Evolutionary conservation across 2,797 vertebrate species (phyloP), one percentile per base, ranked within the genome.

Genomic region (Gouania willdenowi): DNA sequence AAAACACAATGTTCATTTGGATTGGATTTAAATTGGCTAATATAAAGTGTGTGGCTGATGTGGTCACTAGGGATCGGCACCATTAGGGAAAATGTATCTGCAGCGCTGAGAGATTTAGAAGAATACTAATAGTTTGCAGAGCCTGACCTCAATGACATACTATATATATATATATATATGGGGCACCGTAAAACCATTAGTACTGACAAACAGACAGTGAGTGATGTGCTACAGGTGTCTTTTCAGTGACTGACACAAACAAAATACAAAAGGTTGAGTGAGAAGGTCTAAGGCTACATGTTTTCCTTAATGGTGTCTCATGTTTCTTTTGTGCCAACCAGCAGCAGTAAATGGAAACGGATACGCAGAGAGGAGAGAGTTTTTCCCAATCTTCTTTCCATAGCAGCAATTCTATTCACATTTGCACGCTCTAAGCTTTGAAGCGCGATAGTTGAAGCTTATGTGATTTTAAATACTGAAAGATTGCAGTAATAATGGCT

Each of bases 361-460:
- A 17, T 17, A 41, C 42, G 10, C 6, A 14, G 20, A 41, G 50
- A n/a, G n/a, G n/a, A n/a, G n/a, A n/a, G n/a, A n/a, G n/a, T n/a
- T n/a, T n/a, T n/a, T n/a, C n/a, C n/a, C n/a, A n/a, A n/a, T n/a
- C n/a, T n/a, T n/a, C n/a, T 34, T 47, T 35, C n/a, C n/a, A n/a
- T n/a, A 27, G 16, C 28, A 17, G n/a, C 24, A 5, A 8, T 23
- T 53, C 26, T 57, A 13, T 35, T 24, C 1, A 24, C 30, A 29
- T 48, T 41, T 61, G 46, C 23, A 54, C 55, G 61, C 39, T 68
- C 64, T 63, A 41, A 61, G 34, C 35, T 48, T 17, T 46, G 30
- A 66, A 29, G 44, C 25, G 13, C 9, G 11, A 53, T 35, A 53
- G 15, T 53, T 66, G 19, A 23, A 48, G 47, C 52, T 26, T 13